Evolutionary conservation across 2,797 vertebrate species (phyloP), one percentile per base, ranked within the genome.

Genomic region (Cuculus canorus): DNA sequence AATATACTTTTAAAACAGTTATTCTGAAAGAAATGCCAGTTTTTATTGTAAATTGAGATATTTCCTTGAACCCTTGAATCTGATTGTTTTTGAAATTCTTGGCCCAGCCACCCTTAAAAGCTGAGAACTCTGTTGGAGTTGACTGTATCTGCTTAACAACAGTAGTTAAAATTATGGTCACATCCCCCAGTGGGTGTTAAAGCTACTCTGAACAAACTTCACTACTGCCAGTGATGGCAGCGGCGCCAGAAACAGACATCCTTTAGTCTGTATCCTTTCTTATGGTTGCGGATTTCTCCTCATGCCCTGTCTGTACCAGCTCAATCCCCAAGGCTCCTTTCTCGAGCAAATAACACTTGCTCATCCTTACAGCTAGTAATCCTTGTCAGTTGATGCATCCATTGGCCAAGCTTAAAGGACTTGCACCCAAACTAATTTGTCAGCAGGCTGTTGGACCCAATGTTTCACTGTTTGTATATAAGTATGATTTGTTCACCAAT

Each of bases 341-440:
- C 11, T 64, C 0, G 0, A 18, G 23, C 3, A 68, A 22, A 10
- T 22, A 33, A 28, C 5, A 7, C 32, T 10, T 76, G 6, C 4
- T 10, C 15, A 21, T 53, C 33, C 27, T 70, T 65, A 43, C 25
- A 63, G 23, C 19, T 16, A 5, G 6, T 28, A 75, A 50, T 41
- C 37, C 14, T 60, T 43, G 14, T 33, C 17, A 32, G 16, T 22
- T 66, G 32, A 21, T 81, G 57, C 47, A 63, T 43, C 43, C 48
- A 41, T 14, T 69, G 72, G 11, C 17, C 19, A 56, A 56, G 12
- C 5, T 35, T 22, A 60, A 19, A 21, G 25, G 23, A 41, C 14
- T 5, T 8, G 8, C 27, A 79, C 11, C 33, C 3, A 1, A 65
- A 75, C 45, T 7, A 11, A 22, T 86, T 45, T 75, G 5, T 59